Evolutionary conservation across 2,888 invertebrate genomes (phyloP).

Genomic region (Strigamia maritima): DNA sequence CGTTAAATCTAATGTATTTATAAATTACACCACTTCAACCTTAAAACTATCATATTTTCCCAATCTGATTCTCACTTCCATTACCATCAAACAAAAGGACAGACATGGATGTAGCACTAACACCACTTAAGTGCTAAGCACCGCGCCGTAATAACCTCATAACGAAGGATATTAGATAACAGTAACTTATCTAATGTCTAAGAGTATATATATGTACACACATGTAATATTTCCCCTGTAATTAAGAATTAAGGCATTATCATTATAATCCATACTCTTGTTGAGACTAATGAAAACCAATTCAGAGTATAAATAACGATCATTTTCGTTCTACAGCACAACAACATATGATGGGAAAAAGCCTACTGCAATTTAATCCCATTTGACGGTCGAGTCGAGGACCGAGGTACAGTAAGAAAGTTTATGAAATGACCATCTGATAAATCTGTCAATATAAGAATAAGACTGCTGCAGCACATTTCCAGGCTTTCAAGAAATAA

Average conservation of each 20-base stretch:
- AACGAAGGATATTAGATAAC: conserved; percentile 18
- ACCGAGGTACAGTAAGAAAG: neutral
- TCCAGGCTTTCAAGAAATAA: neutral
- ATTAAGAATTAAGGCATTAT: conserved; percentile 24
- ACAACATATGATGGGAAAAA: neutral
- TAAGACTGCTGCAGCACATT: neutral
- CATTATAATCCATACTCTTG: conserved; percentile 18
- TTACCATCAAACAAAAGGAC: conserved; percentile 22
- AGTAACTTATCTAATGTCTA: conserved; percentile 21
- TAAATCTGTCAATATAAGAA: neutral
- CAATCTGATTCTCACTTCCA: conserved; percentile 27
- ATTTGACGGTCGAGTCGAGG: neutral
- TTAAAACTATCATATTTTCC: conserved; percentile 23
- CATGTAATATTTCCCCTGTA: conserved; percentile 8
- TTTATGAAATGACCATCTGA: conserved; percentile 18
- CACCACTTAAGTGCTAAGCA: conserved; percentile 25
- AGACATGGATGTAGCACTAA: neutral
- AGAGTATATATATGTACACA: neutral
- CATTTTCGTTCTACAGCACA: neutral
- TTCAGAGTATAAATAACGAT: conserved; percentile 1
- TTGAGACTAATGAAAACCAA: conserved; percentile 1
- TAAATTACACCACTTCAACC: conserved; percentile 10
- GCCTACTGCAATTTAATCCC: neutral
- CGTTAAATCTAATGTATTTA: conserved; percentile 30
- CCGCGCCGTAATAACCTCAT: neutral